Evolutionary conservation across 2,888 invertebrate species (phyloP), one percentile per base, ranked within the genome.

Genomic region (Cremastinae sp.): DNA sequence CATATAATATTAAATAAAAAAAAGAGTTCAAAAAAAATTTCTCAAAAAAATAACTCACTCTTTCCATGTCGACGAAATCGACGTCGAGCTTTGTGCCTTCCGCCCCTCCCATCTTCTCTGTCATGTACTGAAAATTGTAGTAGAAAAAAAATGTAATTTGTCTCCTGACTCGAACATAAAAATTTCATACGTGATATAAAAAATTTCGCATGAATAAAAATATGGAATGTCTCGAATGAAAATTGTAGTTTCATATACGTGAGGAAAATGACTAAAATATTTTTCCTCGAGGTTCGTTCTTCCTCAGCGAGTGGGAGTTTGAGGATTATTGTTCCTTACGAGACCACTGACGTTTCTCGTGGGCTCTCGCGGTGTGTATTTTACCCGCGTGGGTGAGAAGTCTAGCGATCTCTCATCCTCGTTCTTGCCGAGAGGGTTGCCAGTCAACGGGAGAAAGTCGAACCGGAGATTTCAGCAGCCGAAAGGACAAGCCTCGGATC

Each of bases 61-160:
- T 95, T 93, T 99, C 99, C 98, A 99, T 98, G 90, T 99, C 98
- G 92, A 96, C 93, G 90, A 98, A 99, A 88, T 99, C 98, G 91
- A 98, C 94, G 91, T 99, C 99, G 89, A 99, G 93, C 91, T 98
- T 98, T 84, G 99, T 99, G 91, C 99, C 98, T 91, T 99, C 99
- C 83, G 98, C 99, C 90, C 99, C 98, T 81, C 99, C 99, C 95
- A 99, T 98, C 92, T 99, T 99, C 91, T 99, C 99, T 90, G 98
- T 98, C 93, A 99, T 96, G 94, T 98, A 99, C 98, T 98, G 93
- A 74, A 93, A 94, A 88, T 90, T 89, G 85, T 87, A 80, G 84
- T 80, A 72, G 41, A 53, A 41, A 28, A 28, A 28, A 28, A 28
- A 28, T 28, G 28, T 3, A 2, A 28, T 28, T 28, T 28, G 28